These are phyloP conservation scores for Tetraneura akinire DNA, from an alignment of 1,140 invertebrate genomes.

Conservation along the genomic window DNA sequence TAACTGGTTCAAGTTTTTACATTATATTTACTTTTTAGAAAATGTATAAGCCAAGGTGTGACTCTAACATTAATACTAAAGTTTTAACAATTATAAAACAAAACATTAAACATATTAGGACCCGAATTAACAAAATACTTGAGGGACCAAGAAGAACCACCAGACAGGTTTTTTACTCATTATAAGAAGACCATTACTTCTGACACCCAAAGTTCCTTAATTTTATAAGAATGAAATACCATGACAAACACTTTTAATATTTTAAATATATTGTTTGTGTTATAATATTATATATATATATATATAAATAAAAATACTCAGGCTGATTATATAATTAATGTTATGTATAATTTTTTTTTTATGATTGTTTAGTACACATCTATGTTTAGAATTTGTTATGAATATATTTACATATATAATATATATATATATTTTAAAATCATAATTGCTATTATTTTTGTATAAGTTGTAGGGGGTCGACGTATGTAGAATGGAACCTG, in stretches of 20 bases:
- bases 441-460: conserved; percentile 47
- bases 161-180: conserved; percentile 45
- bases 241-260: conserved; percentile 48
- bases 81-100: conserved; percentile 37
- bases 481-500: conserved; percentile 45
- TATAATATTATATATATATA: conserved; percentile 21
- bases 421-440: conserved; percentile 18
- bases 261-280: conserved; percentile 42
- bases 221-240: conserved; percentile 50
- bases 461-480: conserved; percentile 35
- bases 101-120: conserved; percentile 46
- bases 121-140: conserved; percentile 48
- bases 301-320: conserved; percentile 42
- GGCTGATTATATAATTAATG: conserved; percentile 49
- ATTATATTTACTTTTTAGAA: conserved; percentile 25
- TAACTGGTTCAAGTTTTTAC: conserved; percentile 25
- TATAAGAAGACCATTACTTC: conserved; percentile 39
- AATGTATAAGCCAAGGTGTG: conserved; percentile 27
- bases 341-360: conserved; percentile 45
- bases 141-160: conserved; percentile 48
- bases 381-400: conserved; percentile 50
- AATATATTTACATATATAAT: conserved; percentile 29
- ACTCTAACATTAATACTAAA: conserved; percentile 47
- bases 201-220: conserved; percentile 50
- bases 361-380: conserved; percentile 50